Base-by-base conservation (phyloP, 2,888 invertebrate species). In the Drosophila antonietae region DNA sequence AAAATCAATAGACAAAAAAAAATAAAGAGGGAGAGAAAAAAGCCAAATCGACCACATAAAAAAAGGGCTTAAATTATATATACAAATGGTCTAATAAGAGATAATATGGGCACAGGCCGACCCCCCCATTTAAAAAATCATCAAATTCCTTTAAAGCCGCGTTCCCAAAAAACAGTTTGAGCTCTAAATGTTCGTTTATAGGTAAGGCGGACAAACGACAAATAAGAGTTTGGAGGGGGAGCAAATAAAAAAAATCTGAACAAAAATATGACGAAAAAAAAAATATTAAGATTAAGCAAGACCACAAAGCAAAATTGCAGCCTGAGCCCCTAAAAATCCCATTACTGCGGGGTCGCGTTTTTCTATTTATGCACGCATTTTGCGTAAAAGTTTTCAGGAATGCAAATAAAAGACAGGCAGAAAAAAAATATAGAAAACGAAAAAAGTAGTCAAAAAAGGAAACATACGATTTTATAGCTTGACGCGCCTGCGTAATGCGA, bases 61-160 rank as follows among this genome's bases (percentile, higher is more conserved):
- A 62, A 37, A 67, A 14, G 46, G 37, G 41, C 37, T 37, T 9
- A 18, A 10, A 41, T 41, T 2, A 39, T 39, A 39, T 39, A 39
- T 39, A 39, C 5, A 39, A 15, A 39, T 39, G 14, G n/a, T n/a
- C n/a, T n/a, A n/a, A n/a, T n/a, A n/a, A n/a, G n/a, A n/a, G n/a
- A n/a, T n/a, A n/a, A n/a, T 43, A 18, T 43, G 9, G 37, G n/a
- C 5, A 20, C 18, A 51, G 23, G 51, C 64, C 10, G 71, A 69
- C n/a, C n/a, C n/a, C n/a, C n/a, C n/a, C 88, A 85, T 88, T 88
- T 86, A 81, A 85, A 86, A 88, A 78, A 86, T 75, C 86, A 86
- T 88, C 88, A 86, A 81, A 85, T 85, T 80, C 63, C 69, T 69
- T 52, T 66, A 73, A 72, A 67, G 67, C 75, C 69, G 78, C 78